phyloP scores from a whole-genome alignment of 2,113 vertebrate species.

The Colius striatus region DNA sequence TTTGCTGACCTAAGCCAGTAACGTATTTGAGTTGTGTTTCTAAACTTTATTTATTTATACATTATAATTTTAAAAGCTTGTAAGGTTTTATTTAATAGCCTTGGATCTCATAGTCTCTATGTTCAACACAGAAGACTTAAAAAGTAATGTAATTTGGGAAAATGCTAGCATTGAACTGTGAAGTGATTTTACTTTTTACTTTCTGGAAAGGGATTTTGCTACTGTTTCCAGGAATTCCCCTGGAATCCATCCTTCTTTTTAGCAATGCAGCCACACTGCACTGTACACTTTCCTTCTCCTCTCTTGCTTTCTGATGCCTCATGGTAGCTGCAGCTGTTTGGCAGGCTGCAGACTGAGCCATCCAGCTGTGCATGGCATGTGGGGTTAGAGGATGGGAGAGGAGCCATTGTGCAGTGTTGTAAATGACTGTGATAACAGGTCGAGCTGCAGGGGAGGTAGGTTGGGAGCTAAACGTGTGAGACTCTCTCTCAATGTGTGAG shows the following conservation, averaged over 20 bases:
- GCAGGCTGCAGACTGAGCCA: neutral
- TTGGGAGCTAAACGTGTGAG: neutral
- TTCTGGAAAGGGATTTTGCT: neutral
- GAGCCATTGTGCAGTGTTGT: neutral
- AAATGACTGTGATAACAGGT: neutral
- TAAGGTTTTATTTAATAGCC: neutral
- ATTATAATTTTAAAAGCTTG: neutral
- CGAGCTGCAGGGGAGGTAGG: neutral
- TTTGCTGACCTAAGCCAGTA: neutral
- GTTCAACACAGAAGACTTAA: neutral
- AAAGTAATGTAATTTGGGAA: neutral
- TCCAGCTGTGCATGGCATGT: neutral
- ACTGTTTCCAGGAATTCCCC: neutral
- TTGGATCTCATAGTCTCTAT: neutral
- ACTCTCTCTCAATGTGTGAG: constrained; percentile 10
- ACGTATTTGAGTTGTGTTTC: neutral
- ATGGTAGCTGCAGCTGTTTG: neutral
- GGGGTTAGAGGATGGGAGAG: neutral
- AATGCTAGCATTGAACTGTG: neutral
- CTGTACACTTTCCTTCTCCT: neutral
- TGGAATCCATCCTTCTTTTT: neutral
- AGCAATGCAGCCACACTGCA: neutral
- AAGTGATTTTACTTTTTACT: neutral
- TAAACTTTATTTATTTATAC: neutral
- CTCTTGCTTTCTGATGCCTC: neutral